Conservation (phyloP, 2,888 invertebrate species). For the Plebejus argus region DNA sequence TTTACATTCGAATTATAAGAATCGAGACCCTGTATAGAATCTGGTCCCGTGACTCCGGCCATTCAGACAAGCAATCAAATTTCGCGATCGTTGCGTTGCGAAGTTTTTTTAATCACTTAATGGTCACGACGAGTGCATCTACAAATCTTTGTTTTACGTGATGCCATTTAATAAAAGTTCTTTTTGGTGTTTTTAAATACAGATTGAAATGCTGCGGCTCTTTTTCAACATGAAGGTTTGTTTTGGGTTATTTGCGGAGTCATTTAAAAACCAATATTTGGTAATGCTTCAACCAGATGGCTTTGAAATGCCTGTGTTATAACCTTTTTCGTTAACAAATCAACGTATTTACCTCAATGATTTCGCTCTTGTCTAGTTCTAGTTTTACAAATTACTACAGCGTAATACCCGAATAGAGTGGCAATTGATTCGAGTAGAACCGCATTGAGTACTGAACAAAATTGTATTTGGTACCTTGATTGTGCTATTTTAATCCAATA, state of each 20-base stretch:
- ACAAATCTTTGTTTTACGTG: slow-evolving; percentile 2
- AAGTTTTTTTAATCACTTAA: slow-evolving; percentile 22
- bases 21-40: neutral
- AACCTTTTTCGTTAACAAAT: neutral
- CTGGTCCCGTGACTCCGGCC: slow-evolving; percentile 30
- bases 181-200: neutral
- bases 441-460: neutral
- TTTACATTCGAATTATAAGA: neutral
- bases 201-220: neutral
- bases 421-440: neutral
- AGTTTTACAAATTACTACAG: neutral
- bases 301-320: neutral
- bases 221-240: neutral
- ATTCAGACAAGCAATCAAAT: slow-evolving; percentile 39
- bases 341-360: neutral
- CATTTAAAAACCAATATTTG: neutral
- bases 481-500: neutral
- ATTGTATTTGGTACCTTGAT: neutral
- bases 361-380: neutral
- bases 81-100: slow-evolving; percentile 34
- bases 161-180: slow-evolving; percentile 7
- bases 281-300: neutral
- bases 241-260: neutral
- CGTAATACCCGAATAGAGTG: neutral
- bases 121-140: slow-evolving; percentile 11